These are phyloP conservation scores for Ahaetulla prasina DNA, from an alignment of 2,113 vertebrate genomes.

Conservation along the genomic window DNA sequence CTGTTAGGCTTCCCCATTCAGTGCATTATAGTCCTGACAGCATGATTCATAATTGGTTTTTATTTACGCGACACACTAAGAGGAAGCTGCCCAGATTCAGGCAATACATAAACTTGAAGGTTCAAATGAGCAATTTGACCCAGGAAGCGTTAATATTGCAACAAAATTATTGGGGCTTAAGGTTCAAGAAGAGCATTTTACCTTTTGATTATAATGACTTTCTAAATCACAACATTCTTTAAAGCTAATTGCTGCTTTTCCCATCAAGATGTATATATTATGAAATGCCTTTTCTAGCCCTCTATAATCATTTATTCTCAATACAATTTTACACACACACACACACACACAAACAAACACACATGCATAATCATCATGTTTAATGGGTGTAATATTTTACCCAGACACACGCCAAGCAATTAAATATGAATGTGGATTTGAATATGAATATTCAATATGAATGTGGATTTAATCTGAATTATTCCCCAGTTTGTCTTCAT, in stretches of 20 bases:
- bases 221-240: not conserved
- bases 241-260: not conserved
- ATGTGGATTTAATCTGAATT: conserved; percentile 28
- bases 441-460: conserved; percentile 25
- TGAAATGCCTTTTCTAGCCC: conserved; percentile 12
- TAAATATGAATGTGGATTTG: conserved; percentile 30
- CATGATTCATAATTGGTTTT: not conserved
- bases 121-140: not conserved
- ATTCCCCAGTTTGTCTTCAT: not conserved
- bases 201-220: not conserved
- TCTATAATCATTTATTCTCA: not conserved
- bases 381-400: not conserved
- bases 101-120: not conserved
- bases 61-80: not conserved
- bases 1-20: not conserved
- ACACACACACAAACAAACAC: not conserved
- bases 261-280: not conserved
- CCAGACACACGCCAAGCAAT: not conserved
- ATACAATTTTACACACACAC: not conserved
- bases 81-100: not conserved
- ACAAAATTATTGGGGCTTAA: not conserved
- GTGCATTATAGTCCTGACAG: not conserved
- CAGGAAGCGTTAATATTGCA: not conserved
- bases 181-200: not conserved
- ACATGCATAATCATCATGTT: not conserved